phyloP scores from a whole-genome alignment of 2,113 vertebrate genomes.

The Hippocampus zosterae region DNA sequence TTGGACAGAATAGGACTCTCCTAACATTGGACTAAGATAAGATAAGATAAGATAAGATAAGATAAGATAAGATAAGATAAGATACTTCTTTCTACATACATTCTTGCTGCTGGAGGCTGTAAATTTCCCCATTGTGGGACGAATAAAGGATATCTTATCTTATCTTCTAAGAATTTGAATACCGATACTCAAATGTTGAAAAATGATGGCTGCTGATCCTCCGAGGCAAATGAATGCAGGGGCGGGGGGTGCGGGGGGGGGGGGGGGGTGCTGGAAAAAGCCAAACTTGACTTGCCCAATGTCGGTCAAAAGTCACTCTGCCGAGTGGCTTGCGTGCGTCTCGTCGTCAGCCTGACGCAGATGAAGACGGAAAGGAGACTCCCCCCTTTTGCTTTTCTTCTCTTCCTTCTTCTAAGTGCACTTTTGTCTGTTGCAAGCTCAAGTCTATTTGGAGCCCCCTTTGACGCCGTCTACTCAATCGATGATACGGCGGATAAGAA shows the following conservation, averaged over 20 bases:
- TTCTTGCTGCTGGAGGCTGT: too few relatives aligned
- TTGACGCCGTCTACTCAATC: slow-evolving; percentile 63
- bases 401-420: slow-evolving; percentile 53
- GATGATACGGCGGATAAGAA: slow-evolving; percentile 49
- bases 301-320: slow-evolving; percentile 55
- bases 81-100: too few relatives aligned
- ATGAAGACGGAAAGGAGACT: slow-evolving; percentile 49
- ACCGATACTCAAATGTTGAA: slow-evolving; percentile 21
- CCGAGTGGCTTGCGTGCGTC: background rate
- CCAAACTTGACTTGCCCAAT: slow-evolving; percentile 38
- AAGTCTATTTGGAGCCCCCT: slow-evolving; percentile 63
- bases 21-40: too few relatives aligned
- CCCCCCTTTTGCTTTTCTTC: too few relatives aligned
- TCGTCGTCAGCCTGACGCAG: slow-evolving; percentile 4
- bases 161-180: too few relatives aligned
- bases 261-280: slow-evolving; percentile 44
- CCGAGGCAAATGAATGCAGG: background rate
- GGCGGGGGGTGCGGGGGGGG: slow-evolving; percentile 10
- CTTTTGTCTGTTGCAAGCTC: slow-evolving; percentile 57
- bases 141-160: too few relatives aligned
- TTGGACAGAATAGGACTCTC: too few relatives aligned
- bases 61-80: too few relatives aligned
- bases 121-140: too few relatives aligned
- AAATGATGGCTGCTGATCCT: slow-evolving; percentile 27
- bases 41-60: too few relatives aligned